These are phyloP conservation scores for Epinotia ramella DNA, from an alignment of 2,888 invertebrate species.

Conservation along the genomic window DNA sequence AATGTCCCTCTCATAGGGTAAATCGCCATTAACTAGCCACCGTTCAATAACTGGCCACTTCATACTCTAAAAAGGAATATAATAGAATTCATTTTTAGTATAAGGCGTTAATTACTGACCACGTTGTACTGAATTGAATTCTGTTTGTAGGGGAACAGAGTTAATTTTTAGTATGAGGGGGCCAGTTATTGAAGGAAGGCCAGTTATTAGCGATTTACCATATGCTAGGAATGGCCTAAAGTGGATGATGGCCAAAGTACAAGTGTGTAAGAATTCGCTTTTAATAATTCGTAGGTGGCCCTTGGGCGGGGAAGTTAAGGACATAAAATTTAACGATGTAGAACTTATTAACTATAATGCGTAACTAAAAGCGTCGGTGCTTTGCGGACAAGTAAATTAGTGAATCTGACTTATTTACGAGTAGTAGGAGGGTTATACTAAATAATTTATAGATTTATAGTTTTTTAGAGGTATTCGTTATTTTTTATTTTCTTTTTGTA, in stretches of 20 bases:
- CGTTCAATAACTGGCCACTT: too few relatives aligned
- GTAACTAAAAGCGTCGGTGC: conserved; percentile 15
- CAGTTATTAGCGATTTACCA: too few relatives aligned
- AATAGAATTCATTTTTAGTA: too few relatives aligned
- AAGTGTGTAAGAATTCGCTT: conserved; percentile 56
- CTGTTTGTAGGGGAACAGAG: too few relatives aligned
- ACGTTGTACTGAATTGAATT: too few relatives aligned
- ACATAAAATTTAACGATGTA: conserved; percentile 32
- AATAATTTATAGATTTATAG: background rate
- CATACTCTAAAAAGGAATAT: too few relatives aligned
- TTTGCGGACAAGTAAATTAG: conserved; percentile 26
- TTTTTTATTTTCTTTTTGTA: too few relatives aligned
- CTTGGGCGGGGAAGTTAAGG: conserved; percentile 54
- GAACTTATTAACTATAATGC: background rate
- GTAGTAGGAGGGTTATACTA: background rate
- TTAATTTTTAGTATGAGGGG: too few relatives aligned
- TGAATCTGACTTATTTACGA: conserved; percentile 7
- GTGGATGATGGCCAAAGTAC: conserved; percentile 44
- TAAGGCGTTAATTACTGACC: too few relatives aligned
- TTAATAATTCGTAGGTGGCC: conserved; percentile 66
- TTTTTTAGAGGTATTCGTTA: background rate
- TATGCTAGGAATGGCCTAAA: background rate
- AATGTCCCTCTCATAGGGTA: conserved; percentile 56
- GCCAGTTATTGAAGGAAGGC: too few relatives aligned
- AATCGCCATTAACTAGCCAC: too few relatives aligned